phyloP scores from a whole-genome alignment of 2,888 invertebrate genomes.

The Tenthredo mesomela region DNA sequence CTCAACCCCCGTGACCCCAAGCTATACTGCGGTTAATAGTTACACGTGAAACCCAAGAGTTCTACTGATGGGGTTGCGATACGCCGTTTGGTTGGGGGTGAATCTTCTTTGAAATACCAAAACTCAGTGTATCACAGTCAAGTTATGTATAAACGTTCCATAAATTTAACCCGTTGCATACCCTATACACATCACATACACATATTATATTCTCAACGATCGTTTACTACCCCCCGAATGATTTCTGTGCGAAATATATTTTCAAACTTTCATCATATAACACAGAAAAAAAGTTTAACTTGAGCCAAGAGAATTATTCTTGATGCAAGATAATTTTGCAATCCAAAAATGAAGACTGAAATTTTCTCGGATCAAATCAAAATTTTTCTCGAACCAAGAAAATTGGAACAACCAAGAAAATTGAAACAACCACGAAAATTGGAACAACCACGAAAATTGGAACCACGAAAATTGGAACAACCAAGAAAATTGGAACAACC shows the following conservation, averaged over 20 bases:
- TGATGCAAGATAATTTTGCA: too few species aligned
- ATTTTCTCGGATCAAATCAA: too few species aligned
- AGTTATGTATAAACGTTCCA: not conserved
- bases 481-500: too few species aligned
- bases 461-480: too few species aligned
- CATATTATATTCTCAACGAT: not conserved
- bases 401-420: too few species aligned
- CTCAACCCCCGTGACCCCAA: constrained; percentile 15
- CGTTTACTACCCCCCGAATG: not conserved
- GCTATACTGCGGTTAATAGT: constrained; percentile 20
- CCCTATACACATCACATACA: not conserved
- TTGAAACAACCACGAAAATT: too few species aligned
- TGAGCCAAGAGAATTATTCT: too few species aligned
- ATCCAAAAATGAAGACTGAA: too few species aligned
- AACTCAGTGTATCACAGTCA: not conserved
- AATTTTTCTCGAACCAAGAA: too few species aligned
- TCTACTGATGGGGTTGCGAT: constrained; percentile 23
- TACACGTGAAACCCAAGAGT: constrained; percentile 5
- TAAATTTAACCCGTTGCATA: not conserved
- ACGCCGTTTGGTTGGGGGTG: not conserved
- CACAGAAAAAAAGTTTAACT: too few species aligned
- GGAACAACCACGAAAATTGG: too few species aligned
- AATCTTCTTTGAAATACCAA: constrained; percentile 16
- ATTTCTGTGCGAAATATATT: not conserved
- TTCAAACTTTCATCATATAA: not conserved